phyloP scores from a whole-genome alignment of 2,888 invertebrate species.

The Nezara viridula region DNA sequence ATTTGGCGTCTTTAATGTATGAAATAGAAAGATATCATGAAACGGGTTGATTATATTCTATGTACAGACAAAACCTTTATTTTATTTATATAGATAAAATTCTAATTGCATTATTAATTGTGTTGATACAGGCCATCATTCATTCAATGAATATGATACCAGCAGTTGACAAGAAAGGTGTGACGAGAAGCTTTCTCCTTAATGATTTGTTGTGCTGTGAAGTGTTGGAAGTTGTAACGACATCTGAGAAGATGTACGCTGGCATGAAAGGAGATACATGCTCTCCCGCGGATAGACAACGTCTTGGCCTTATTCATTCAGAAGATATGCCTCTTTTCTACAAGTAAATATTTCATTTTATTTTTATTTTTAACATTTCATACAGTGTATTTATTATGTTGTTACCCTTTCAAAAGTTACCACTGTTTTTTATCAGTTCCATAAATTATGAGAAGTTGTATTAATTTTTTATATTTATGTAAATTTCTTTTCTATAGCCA shows the following conservation, averaged over 20 bases:
- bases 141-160: constrained; percentile 77
- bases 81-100: no score
- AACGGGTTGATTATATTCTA: no score
- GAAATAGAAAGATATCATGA: no score
- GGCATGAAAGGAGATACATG: constrained; percentile 87
- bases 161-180: constrained; percentile 84
- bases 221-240: constrained; percentile 87
- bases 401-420: neutral
- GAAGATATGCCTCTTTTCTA: constrained; percentile 86
- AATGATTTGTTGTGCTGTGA: constrained; percentile 91
- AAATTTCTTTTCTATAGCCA: neutral
- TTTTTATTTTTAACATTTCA: no score
- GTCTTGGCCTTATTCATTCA: constrained; percentile 85
- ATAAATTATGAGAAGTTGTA: neutral
- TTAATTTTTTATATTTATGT: neutral
- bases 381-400: neutral
- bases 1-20: no score
- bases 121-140: constrained; percentile 68
- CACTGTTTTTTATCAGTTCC: constrained; percentile 1
- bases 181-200: constrained; percentile 82
- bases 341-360: constrained; percentile 76
- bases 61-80: no score
- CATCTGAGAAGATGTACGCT: constrained; percentile 88
- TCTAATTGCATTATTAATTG: neutral
- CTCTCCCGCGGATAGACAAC: constrained; percentile 79